phyloP scores from a whole-genome alignment of 2,797 vertebrate genomes.

The Helostoma temminkii region DNA sequence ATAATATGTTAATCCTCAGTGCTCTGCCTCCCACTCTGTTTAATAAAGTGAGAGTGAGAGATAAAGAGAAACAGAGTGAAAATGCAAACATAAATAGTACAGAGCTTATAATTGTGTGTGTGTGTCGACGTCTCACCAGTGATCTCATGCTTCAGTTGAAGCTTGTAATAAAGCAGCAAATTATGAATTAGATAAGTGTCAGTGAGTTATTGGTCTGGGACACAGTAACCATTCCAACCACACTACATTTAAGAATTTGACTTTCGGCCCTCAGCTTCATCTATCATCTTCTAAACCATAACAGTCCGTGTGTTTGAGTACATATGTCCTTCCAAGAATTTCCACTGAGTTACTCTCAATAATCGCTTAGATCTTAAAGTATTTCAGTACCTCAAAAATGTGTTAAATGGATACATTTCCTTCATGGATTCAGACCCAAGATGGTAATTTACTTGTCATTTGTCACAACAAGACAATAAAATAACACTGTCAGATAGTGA shows the following conservation, averaged over 20 bases:
- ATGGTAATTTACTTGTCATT: constrained; percentile 58
- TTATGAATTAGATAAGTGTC: constrained; percentile 77
- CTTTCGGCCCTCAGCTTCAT: constrained; percentile 57
- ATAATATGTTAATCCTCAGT: constrained; percentile 56
- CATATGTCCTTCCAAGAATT: constrained; percentile 40
- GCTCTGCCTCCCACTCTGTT: constrained; percentile 59
- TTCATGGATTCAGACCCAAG: constrained; percentile 33
- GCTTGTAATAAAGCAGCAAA: constrained; percentile 65
- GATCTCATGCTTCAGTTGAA: constrained; percentile 49
- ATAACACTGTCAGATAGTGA: constrained; percentile 32
- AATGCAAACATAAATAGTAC: constrained; percentile 31
- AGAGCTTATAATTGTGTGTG: neutral
- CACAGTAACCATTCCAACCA: constrained; percentile 57
- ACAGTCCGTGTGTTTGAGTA: constrained; percentile 32
- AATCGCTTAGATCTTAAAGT: constrained; percentile 16
- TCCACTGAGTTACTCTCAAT: constrained; percentile 49
- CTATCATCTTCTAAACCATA: constrained; percentile 67
- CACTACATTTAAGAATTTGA: constrained; percentile 70
- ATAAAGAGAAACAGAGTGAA: constrained; percentile 25
- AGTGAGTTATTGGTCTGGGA: constrained; percentile 68
- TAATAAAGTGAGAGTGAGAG: constrained; percentile 39
- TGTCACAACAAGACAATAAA: constrained; percentile 66
- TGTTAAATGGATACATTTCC: constrained; percentile 56
- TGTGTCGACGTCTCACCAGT: constrained; percentile 43
- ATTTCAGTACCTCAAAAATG: constrained; percentile 51